Evolutionary conservation across 2,888 invertebrate genomes (phyloP), one percentile per base, ranked within the genome.

Genomic region (Alentia gelatinosa): DNA sequence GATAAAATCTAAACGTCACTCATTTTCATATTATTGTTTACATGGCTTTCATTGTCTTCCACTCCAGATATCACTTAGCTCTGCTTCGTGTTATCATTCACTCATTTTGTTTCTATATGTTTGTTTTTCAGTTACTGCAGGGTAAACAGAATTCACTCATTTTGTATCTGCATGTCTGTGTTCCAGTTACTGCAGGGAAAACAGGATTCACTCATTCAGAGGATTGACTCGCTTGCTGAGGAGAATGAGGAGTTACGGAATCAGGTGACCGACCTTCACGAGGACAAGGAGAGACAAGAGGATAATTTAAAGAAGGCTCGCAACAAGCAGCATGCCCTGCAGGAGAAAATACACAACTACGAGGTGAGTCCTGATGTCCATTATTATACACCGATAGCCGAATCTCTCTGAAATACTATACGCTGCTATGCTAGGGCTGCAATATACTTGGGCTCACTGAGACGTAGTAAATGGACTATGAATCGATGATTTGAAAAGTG

Each of bases 111-210:
- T n/a, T n/a, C n/a, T n/a, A n/a, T n/a, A n/a, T n/a, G n/a, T n/a
- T n/a, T n/a, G n/a, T n/a, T 63, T 79, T 5, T 19, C 93, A 96
- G 96, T 94, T 94, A 56, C 91, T 95, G 19, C 95, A 95, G 91
- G 93, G 94, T 0, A 96, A 95, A 90, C 95, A 96, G 86, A 94
- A 94, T 5, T 91, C 93, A 0, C 91, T 95, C 91, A 90, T 95
- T n/a, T n/a, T n/a, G n/a, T n/a, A n/a, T n/a, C n/a, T n/a, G n/a
- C n/a, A 9, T 47, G 9, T 9, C 47, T 9, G 47, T 74, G n/a
- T 56, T 26, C 30, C 93, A 96, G 96, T 94, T 94, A 42, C 91
- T 95, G 12, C 95, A 95, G 91, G 93, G 94, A 0, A 96, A 95
- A 90, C 95, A 96, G 89, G 94, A 94, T 12, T 91, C 93, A 0